Base-by-base conservation (phyloP, 2,888 invertebrate species). In the Papilio protenor region DNA sequence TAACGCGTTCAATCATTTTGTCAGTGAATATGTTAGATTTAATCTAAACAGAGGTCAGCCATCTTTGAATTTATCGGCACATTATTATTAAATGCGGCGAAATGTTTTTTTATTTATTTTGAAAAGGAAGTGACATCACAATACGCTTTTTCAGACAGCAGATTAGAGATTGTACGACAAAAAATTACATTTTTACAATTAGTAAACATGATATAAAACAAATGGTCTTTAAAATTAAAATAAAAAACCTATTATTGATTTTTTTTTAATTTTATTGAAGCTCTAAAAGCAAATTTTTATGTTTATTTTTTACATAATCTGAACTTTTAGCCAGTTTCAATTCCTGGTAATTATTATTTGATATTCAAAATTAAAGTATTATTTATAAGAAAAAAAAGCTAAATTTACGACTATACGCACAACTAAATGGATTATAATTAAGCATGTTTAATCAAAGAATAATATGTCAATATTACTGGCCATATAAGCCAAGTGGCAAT, bases 261-360 rank as follows among this genome's bases (percentile, higher is more conserved):
- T 14, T 49, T n/a, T 49, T 47, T 12, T 12, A 14, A 33, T 1
- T 33, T 33, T 33, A 33, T 33, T 33, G 33, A 33, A 4, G 33
- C 33, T 33, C 33, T 33, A 33, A 33, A 94, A 88, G n/a, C 8
- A 40, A 40, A 40, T 40, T 33, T 33, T 33, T 40, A 40, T 40
- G 40, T 40, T 40, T 40, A 40, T 40, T 33, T 33, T 33, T 33
- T 40, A 52, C 52, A 18, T 18, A 52, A 52, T 16, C 5, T 52
- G 52, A 52, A 52, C 18, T 52, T 52, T 52, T 5, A 52, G 52
- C 52, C 52, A 52, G 52, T 18, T 52, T 52, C 14, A 52, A 52
- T 52, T 52, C 49, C 14, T 12, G 49, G 6, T 49, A 49, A 49
- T 49, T 52, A 52, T 18, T 52, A 6, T 52, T 40, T 8, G 40